Conservation (phyloP, 2,113 vertebrate genomes). For the Cryptotis parvus region DNA sequence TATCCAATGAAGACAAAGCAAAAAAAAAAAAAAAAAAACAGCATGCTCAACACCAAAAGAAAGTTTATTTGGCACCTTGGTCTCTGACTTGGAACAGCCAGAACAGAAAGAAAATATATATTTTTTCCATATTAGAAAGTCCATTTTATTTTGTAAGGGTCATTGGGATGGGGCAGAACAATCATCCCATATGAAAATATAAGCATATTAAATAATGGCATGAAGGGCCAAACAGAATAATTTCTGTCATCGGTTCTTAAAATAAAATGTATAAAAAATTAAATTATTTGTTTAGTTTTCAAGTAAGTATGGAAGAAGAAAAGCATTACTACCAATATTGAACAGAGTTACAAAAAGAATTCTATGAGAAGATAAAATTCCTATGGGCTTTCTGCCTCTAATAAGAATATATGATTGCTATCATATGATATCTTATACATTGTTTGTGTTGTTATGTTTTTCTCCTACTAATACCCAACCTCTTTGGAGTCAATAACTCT, state of each 20-base stretch:
- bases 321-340: constrained; percentile 48
- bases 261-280: neutral
- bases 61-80: neutral
- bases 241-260: neutral
- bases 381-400: constrained; percentile 4
- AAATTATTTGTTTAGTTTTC: constrained; percentile 49
- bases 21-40: neutral
- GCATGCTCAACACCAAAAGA: neutral
- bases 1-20: fast-evolving
- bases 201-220: neutral
- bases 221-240: neutral
- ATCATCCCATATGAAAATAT: neutral
- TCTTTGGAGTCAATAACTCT: constrained; percentile 30
- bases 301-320: constrained; percentile 35
- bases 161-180: neutral
- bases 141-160: neutral
- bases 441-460: constrained; percentile 62
- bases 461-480: constrained; percentile 12
- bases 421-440: neutral
- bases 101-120: neutral
- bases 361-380: constrained; percentile 59
- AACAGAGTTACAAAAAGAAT: constrained; percentile 33
- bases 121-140: neutral
- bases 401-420: constrained; percentile 46
- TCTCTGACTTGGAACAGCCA: neutral